Evolutionary conservation across 2,797 vertebrate species (phyloP).

Genomic region (Lagodon rhomboides): DNA sequence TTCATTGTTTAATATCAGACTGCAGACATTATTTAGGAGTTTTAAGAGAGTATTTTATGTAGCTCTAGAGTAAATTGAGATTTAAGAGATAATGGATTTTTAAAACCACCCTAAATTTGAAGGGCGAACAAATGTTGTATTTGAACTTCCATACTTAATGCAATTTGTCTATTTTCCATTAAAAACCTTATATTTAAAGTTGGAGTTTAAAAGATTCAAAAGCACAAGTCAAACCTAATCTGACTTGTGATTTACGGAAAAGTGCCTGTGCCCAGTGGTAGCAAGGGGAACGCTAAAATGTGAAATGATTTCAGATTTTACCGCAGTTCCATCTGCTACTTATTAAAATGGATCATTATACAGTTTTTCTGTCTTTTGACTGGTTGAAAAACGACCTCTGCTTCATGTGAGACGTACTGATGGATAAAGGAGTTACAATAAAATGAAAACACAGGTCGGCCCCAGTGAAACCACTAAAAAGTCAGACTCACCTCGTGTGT

Average conservation of each 20-base stretch:
- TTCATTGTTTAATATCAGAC: neutral
- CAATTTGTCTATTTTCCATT: neutral
- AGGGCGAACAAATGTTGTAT: no score
- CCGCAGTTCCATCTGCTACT: constrained; percentile 1
- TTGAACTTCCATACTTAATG: neutral
- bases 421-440: neutral
- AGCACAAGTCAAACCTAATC: neutral
- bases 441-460: neutral
- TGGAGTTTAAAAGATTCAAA: neutral
- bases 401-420: neutral
- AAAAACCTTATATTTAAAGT: neutral
- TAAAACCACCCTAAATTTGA: no score
- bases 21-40: neutral
- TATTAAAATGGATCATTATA: neutral
- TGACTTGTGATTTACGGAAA: neutral
- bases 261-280: neutral
- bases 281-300: neutral
- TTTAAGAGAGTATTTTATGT: neutral
- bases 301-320: neutral
- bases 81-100: no score
- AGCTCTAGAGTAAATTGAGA: no score
- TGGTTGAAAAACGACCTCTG: neutral
- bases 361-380: constrained; percentile 6
- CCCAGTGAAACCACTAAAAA: neutral
- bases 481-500: neutral